Evolutionary conservation across 2,797 vertebrate species (phyloP), one percentile per base, ranked within the genome.

Genomic region (Manis pentadactyla): DNA sequence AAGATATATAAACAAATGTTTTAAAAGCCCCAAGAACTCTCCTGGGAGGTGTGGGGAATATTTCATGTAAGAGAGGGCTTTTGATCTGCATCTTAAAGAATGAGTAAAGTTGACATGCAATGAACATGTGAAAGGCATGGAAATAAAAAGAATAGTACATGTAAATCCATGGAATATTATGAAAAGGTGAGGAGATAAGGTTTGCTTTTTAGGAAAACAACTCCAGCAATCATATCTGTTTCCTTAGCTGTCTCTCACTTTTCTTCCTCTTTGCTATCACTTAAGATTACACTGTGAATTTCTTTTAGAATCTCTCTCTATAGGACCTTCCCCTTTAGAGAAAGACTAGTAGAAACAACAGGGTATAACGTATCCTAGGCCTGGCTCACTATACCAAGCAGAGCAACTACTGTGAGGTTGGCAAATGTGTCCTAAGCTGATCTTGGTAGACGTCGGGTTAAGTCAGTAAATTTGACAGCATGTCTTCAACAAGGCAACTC

Each of bases 21-120:
- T 93, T 59, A 85, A 77, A 87, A 94, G 29, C 21, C 37, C 77
- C 46, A 73, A 66, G 0, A 27, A 64, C 68, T 66, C 37, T 89
- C n/a, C 59, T 73, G 13, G 18, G 34, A 17, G 42, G 12, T 14
- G 2, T 53, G 11, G 27, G 55, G 10, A 71, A 23, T 39, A 2
- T 51, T 90, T 92, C 55, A 27, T 23, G 0, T 79, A 71, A 84
- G 9, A 68, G 10, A 39, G 49, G 25, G 39, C 39, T 82, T 88
- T 66, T 69, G 29, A 83, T 85, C 73, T 69, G 37, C 78, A 51
- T 92, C n/a, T 73, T 85, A 94, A 79, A 95, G 29, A 18, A 66
- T 23, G 19, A 59, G 5, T 39, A 75, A 85, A 63, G 21, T 91
- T 49, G 73, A 66, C 29, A 53, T 27, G n/a, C 4, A 75, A 34